phyloP scores from a whole-genome alignment of 1,140 invertebrate species.

The Hyphantria cunea region DNA sequence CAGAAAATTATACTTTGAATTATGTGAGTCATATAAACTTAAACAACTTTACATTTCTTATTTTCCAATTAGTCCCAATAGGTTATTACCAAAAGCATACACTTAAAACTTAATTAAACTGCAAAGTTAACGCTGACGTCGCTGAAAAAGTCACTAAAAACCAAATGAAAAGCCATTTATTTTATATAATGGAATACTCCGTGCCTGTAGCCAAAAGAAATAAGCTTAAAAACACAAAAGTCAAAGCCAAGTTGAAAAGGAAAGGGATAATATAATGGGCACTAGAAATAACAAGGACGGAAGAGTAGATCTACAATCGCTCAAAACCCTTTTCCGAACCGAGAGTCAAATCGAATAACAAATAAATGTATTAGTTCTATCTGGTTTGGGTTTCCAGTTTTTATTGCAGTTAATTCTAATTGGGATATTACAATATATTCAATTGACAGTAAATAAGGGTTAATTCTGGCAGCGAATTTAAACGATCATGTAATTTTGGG shows the following conservation, averaged over 20 bases:
- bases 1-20: background rate
- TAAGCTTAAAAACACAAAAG: conserved; percentile 22
- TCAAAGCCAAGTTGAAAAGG: conserved; percentile 9
- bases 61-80: too few relatives aligned
- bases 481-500: conserved; percentile 9
- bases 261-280: conserved; percentile 29
- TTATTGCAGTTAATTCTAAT: conserved; percentile 20
- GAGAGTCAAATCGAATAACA: conserved; percentile 26
- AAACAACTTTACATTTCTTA: too few relatives aligned
- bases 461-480: conserved; percentile 11
- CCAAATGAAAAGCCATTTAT: too few relatives aligned
- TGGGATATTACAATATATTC: conserved; percentile 24
- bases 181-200: too few relatives aligned
- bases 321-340: conserved; percentile 17
- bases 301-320: conserved; percentile 19
- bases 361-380: conserved; percentile 26
- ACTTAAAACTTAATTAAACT: too few relatives aligned
- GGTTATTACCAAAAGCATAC: too few relatives aligned
- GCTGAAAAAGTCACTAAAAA: too few relatives aligned
- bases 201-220: background rate
- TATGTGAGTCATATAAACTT: too few relatives aligned
- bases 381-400: conserved; percentile 16
- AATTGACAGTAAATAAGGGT: conserved; percentile 17
- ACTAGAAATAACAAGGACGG: conserved; percentile 26
- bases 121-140: too few relatives aligned